A percentile compares a stretch with the other conserved stretches of the same genome.
phyloP scores from a whole-genome alignment of 2,113 vertebrate species.

The Cochlearius cochlearius region DNA sequence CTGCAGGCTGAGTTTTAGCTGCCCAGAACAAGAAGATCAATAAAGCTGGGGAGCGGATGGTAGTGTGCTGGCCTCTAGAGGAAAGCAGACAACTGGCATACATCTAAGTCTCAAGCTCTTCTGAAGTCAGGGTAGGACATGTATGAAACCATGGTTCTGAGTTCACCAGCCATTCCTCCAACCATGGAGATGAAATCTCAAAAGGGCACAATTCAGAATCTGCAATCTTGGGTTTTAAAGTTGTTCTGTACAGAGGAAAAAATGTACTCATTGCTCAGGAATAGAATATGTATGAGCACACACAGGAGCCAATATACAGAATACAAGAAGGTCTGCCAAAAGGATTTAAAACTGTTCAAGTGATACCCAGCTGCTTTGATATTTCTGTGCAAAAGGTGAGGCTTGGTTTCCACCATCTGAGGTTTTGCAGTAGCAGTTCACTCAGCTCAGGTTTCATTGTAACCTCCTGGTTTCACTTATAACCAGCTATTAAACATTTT shows the following conservation, averaged over 20 bases:
- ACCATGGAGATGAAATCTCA: not conserved
- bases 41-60: not conserved
- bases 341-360: not conserved
- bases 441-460: not conserved
- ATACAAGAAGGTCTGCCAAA: not conserved
- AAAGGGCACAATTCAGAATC: not conserved
- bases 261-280: not conserved
- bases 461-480: constrained; percentile 8
- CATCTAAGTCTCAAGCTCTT: not conserved
- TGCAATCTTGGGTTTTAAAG: not conserved
- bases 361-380: constrained; percentile 3
- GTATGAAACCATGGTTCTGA: not conserved
- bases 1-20: not conserved
- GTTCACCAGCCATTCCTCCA: not conserved
- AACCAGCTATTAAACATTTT: not conserved
- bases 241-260: not conserved
- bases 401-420: not conserved
- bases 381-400: not conserved
- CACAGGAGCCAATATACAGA: not conserved
- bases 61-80: not conserved
- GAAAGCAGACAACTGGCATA: rapidly evolving
- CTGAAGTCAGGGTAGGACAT: not conserved
- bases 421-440: constrained; percentile 8
- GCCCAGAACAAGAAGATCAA: not conserved
- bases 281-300: not conserved